These are phyloP conservation scores for Dicentrarchus labrax DNA, from an alignment of 2,113 vertebrate genomes.

Conservation along the genomic window DNA sequence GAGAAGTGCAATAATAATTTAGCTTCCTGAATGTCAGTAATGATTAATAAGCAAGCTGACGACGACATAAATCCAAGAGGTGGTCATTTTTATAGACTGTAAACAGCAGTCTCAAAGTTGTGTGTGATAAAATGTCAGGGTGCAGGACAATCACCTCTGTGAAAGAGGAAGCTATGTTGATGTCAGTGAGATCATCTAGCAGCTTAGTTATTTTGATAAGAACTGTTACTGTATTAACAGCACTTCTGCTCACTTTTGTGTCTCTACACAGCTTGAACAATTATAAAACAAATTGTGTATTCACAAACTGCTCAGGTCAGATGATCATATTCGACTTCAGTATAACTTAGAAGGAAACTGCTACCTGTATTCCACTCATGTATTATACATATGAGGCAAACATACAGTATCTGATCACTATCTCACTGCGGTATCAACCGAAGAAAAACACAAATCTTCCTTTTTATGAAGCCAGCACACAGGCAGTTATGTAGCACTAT, in stretches of 20 bases:
- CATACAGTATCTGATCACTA: not conserved
- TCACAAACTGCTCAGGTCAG: not conserved
- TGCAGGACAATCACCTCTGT: not conserved
- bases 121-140: not conserved
- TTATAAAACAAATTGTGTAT: not conserved
- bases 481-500: not conserved
- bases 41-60: not conserved
- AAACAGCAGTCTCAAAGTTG: slow-evolving; percentile 1
- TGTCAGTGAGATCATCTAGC: not conserved
- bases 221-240: not conserved
- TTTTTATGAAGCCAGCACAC: not conserved
- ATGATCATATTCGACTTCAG: not conserved
- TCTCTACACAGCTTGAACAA: not conserved
- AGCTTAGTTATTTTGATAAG: slow-evolving; percentile 3
- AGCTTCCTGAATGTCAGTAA: not conserved
- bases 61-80: not conserved
- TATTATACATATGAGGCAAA: not conserved
- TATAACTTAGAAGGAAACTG: not conserved
- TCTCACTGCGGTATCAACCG: not conserved
- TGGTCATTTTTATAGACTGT: not conserved
- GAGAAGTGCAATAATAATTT: not conserved
- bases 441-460: not conserved
- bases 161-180: slow-evolving; percentile 48
- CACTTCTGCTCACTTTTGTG: not conserved
- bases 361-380: not conserved